Evolutionary conservation across 2,888 invertebrate genomes (phyloP).

Genomic region (Calliphora vomitoria): DNA sequence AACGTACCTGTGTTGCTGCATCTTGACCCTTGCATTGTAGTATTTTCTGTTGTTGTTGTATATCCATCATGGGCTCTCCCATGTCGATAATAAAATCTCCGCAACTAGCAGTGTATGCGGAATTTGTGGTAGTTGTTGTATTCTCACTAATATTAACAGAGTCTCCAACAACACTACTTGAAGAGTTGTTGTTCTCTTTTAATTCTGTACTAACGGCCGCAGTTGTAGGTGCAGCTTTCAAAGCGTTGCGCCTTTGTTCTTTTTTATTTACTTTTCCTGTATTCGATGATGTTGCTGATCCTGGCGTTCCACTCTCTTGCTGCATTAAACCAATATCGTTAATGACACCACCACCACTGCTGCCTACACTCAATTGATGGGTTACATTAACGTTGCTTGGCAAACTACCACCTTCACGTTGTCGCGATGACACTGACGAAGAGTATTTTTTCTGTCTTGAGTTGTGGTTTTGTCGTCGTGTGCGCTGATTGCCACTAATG

Average conservation of each 20-base stretch:
- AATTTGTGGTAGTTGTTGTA: slow-evolving; percentile 46
- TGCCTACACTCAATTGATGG: slow-evolving; percentile 56
- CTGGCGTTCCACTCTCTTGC: slow-evolving; percentile 60
- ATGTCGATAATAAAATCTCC: slow-evolving; percentile 85
- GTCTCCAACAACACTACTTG: slow-evolving; percentile 63
- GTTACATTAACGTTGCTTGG: slow-evolving; percentile 87
- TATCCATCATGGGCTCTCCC: slow-evolving; percentile 80
- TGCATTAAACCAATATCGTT: slow-evolving; percentile 76
- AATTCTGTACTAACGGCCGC: slow-evolving; percentile 57
- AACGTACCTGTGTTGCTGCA: slow-evolving; percentile 71
- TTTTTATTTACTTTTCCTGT: slow-evolving; percentile 67
- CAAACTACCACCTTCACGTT: slow-evolving; percentile 88
- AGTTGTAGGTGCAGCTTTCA: slow-evolving; percentile 69
- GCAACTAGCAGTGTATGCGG: slow-evolving; percentile 79
- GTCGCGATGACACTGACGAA: slow-evolving; percentile 84
- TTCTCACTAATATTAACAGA: slow-evolving; percentile 70
- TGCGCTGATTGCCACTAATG: slow-evolving; percentile 78
- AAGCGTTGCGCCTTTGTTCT: slow-evolving; percentile 74
- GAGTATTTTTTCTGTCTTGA: slow-evolving; percentile 83
- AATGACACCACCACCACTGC: slow-evolving; percentile 64
- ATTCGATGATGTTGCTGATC: slow-evolving; percentile 3
- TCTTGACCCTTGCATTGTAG: slow-evolving; percentile 75
- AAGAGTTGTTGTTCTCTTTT: slow-evolving; percentile 57
- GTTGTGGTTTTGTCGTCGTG: slow-evolving; percentile 80
- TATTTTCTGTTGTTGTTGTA: slow-evolving; percentile 76